Evolutionary conservation across 2,888 invertebrate genomes (phyloP).

Genomic region (Laothoe populi): DNA sequence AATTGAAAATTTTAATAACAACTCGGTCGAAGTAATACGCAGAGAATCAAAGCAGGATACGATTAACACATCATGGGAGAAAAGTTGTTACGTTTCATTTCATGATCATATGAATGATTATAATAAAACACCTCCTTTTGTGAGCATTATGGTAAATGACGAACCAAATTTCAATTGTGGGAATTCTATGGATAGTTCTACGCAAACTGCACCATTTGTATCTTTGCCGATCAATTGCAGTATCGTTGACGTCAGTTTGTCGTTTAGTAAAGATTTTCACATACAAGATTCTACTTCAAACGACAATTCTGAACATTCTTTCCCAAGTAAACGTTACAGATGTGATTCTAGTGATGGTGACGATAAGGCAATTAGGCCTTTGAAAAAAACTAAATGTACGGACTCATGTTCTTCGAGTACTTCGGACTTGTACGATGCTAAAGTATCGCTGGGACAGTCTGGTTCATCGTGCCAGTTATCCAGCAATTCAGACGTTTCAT

Average conservation of each 20-base stretch:
- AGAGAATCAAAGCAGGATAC: conserved; percentile 56
- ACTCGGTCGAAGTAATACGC: conserved; percentile 69
- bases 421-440: conserved; percentile 57
- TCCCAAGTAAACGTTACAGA: conserved; percentile 62
- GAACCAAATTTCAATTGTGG: conserved; percentile 46
- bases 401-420: conserved; percentile 59
- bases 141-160: conserved; percentile 63
- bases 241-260: conserved; percentile 58
- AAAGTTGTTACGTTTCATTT: conserved; percentile 51
- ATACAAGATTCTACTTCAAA: conserved; percentile 53
- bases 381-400: conserved; percentile 68
- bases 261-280: conserved; percentile 63
- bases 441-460: conserved; percentile 41
- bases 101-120: conserved; percentile 50
- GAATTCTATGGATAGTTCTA: conserved; percentile 55
- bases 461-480: conserved; percentile 54
- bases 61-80: conserved; percentile 70
- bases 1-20: conserved; percentile 43
- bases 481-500: conserved; percentile 69
- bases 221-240: conserved; percentile 51
- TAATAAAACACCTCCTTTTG: conserved; percentile 64
- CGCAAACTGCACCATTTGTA: conserved; percentile 61
- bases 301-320: conserved; percentile 55
- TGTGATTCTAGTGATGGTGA: conserved; percentile 59
- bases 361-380: conserved; percentile 53